A percentile compares a stretch with the other conserved stretches of the same genome.
phyloP scores from a whole-genome alignment of 2,888 invertebrate genomes.

The Drosophila maculinotata region DNA sequence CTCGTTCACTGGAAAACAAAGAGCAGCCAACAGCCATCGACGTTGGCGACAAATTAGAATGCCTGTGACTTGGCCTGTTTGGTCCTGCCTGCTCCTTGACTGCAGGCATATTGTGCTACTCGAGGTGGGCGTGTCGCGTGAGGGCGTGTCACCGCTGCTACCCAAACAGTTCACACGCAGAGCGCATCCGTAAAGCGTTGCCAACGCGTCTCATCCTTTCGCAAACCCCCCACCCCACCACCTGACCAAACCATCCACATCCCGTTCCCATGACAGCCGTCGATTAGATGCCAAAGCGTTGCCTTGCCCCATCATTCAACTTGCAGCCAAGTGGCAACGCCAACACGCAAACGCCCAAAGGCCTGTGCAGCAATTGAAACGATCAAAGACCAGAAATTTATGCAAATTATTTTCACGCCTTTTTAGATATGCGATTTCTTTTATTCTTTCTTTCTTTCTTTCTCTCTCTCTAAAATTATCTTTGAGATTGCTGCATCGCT shows the following conservation, averaged over 20 bases:
- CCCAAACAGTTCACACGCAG: conserved; percentile 68
- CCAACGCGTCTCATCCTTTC: conserved; percentile 52
- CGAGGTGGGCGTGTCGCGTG: conserved; percentile 25
- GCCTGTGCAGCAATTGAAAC: conserved; percentile 77
- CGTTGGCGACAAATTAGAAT: conserved; percentile 77
- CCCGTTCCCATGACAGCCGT: conserved; percentile 76
- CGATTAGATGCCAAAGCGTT: conserved; percentile 60
- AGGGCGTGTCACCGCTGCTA: conserved; percentile 61
- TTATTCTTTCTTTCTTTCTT: background rate
- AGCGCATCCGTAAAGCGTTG: conserved; percentile 77
- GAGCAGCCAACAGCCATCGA: conserved; percentile 51
- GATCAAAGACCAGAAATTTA: conserved; percentile 85
- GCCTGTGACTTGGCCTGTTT: conserved; percentile 39
- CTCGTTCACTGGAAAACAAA: conserved; percentile 35
- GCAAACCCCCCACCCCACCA: background rate
- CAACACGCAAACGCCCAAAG: conserved; percentile 1
- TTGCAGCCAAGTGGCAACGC: conserved; percentile 10
- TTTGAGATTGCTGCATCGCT: background rate
- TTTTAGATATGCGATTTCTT: conserved; percentile 84
- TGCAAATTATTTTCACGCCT: conserved; percentile 86
- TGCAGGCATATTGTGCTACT: conserved; percentile 31
- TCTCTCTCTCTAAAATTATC: background rate
- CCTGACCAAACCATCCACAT: conserved; percentile 5
- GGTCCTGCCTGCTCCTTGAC: conserved; percentile 3
- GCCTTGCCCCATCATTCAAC: conserved; percentile 20